Base-by-base conservation (phyloP, 2,888 invertebrate genomes). In the Lacanobia wlatinum region DNA sequence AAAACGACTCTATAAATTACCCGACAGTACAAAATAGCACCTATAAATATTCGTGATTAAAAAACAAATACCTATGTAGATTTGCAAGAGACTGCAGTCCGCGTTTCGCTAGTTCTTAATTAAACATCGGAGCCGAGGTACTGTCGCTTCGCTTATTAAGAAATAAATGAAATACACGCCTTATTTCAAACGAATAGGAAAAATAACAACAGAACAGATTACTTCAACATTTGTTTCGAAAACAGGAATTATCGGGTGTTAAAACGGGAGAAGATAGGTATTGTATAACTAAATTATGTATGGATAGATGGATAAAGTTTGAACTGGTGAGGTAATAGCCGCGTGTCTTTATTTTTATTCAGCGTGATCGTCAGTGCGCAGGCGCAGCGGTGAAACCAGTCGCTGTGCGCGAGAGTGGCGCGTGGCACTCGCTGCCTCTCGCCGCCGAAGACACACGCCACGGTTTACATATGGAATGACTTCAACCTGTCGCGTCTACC, bases 81-180 rank as follows among this genome's bases (percentile, higher is more conserved):
- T 88, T 80, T 81, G 84, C 81, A 83, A 83, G 82, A 80, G 72
- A 64, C 70, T 53, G 70, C 56, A 62, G 70, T 65, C 69, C 40
- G 34, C 75, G 86, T 87, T 91, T 89, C 83, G 77, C 90, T 92
- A 90, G 92, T 91, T 90, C 90, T 93, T 95, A 95, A 95, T 95
- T 94, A 94, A 94, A 92, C 90, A 87, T 87, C 86, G 84, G 77
- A 89, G 86, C 81, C 86, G 82, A 87, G 86, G 88, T 88, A 89
- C 87, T 87, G 88, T 90, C 88, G 89, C 86, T 87, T 89, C 79
- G 89, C 92, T 92, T 94, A 94, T 94, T 94, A 94, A 94, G 92
- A 94, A 93, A 92, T 92, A 93, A 94, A 93, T 93, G 91, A 91
- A 93, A 90, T 88, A 92, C 90, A 91, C 88, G 89, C 90, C 89